Base-by-base conservation (phyloP, 2,797 vertebrate genomes). In the Hapalemur alaotrensis region DNA sequence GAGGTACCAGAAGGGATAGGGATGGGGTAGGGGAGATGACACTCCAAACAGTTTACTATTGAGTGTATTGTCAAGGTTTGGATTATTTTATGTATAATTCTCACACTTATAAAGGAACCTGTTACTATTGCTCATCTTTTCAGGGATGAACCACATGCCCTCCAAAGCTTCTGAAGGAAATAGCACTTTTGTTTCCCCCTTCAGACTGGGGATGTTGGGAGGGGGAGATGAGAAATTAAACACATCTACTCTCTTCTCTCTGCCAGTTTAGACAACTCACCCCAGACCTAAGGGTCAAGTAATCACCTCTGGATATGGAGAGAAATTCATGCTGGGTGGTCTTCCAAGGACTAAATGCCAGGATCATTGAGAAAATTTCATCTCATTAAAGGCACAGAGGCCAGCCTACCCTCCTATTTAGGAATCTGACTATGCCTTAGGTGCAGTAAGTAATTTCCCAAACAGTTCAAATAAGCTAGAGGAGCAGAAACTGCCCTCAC, bases 281-380 rank as follows among this genome's bases (percentile, higher is more conserved):
- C n/a, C 41, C 41, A 79, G n/a, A 95, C 54, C 35, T 48, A 50
- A 59, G 65, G 43, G 72, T 95, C 67, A 93, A 92, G 72, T 79
- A 80, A 72, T 91, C 79, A 69, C 20, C 59, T 91, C 43, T 78
- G 76, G 18, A 63, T 63, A n/a, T 43, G 38, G 38, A 78, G 54
- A 91, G 52, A 84, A 81, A 91, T 78, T 89, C 65, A 70, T 15
- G 22, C 13, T 93, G 65, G 83, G 54, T 94, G 92, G 61, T 92
- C 88, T 69, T 35, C 52, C 61, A 67, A 91, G 65, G 28, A 80
- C 84, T 82, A 89, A 91, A 96, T 17, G 15, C 73, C 91, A 96
- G 35, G 38, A 69, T 87, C 72, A 28, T 2, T 90, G 93, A 88
- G 93, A 96, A 93, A 90, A 90, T 84, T 43, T 93, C 82, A 93